These are phyloP conservation scores for Blastomussa wellsi DNA, from an alignment of 92 coral and sea anemone species.

Conservation along the genomic window DNA sequence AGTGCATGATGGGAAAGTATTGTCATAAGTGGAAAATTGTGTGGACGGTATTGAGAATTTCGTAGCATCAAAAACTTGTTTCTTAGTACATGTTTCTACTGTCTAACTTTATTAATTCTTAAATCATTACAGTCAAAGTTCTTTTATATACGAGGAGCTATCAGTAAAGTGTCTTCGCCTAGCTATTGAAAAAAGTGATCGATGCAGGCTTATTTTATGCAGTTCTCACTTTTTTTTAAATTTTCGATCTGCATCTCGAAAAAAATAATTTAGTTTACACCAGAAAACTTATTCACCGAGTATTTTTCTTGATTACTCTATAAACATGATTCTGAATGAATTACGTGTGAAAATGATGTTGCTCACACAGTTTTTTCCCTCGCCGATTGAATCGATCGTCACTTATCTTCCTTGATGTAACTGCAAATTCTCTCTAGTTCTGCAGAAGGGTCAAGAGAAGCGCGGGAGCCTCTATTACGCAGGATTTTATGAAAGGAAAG, in stretches of 20 bases:
- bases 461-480: conserved; percentile 86
- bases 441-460: conserved; percentile 34
- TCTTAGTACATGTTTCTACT: not conserved
- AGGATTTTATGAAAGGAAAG: conserved; percentile 77
- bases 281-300: not conserved
- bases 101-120: not conserved
- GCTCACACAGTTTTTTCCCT: not conserved
- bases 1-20: not conserved
- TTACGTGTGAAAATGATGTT: not conserved
- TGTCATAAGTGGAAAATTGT: not conserved
- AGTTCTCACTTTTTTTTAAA: not conserved
- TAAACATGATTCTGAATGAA: not conserved
- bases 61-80: not conserved
- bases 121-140: not conserved
- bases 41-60: conserved; percentile 17
- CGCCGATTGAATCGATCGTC: not conserved
- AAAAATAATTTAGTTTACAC: not conserved
- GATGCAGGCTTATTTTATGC: not conserved
- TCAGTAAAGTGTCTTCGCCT: not conserved
- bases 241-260: not conserved
- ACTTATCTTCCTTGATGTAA: conserved; percentile 5
- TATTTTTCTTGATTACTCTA: not conserved
- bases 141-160: not conserved
- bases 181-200: not conserved
- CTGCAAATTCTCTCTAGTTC: conserved; percentile 46